Evolutionary conservation across 1,140 invertebrate genomes (phyloP).

Genomic region (Conopomorpha cramerella): DNA sequence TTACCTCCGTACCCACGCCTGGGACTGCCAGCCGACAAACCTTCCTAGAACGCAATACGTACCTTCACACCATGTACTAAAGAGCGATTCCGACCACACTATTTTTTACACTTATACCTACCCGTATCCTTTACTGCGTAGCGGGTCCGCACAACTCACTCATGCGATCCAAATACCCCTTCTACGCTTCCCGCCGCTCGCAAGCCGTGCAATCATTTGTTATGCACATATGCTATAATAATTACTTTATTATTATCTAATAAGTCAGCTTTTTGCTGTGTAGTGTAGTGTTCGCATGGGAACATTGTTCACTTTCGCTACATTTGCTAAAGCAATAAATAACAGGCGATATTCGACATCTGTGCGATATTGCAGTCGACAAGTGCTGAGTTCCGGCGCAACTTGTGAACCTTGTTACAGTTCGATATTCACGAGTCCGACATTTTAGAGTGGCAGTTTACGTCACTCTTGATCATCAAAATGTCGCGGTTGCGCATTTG

Average conservation of each 20-base stretch:
- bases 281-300: conserved; percentile 32
- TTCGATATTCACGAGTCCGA: conserved; percentile 42
- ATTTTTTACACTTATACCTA: too few species aligned
- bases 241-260: conserved; percentile 24
- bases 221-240: conserved; percentile 5
- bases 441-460: conserved; percentile 36
- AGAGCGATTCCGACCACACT: too few species aligned
- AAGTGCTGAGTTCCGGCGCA: conserved; percentile 22
- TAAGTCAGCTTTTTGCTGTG: conserved; percentile 20
- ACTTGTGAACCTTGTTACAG: conserved; percentile 16
- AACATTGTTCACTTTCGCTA: conserved; percentile 43
- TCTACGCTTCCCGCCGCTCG: too few species aligned
- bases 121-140: too few species aligned
- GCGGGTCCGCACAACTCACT: too few species aligned
- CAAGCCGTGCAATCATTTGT: conserved; percentile 8
- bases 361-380: conserved; percentile 36
- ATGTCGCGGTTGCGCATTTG: conserved; percentile 25
- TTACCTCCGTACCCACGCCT: too few species aligned
- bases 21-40: too few species aligned
- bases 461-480: conserved; percentile 28
- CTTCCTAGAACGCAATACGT: too few species aligned
- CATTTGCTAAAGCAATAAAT: conserved; percentile 35
- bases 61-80: too few species aligned
- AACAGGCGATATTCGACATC: conserved; percentile 35
- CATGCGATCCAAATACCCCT: too few species aligned